Percentiles rank a stretch among this genome's conserved stretches.
Evolutionary conservation across 1,140 invertebrate genomes (phyloP).

Genomic region (Argopecten irradians): DNA sequence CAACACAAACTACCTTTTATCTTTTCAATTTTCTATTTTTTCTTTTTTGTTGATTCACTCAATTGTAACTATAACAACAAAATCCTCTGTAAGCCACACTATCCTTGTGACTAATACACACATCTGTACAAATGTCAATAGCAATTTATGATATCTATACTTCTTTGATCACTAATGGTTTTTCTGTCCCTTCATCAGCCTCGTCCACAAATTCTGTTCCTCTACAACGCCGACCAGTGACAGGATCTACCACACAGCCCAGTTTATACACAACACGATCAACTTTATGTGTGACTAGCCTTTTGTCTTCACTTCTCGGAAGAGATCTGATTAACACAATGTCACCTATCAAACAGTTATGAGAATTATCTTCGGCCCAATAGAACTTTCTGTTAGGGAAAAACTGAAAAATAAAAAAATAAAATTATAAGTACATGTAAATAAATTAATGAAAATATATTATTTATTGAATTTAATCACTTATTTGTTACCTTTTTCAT

Average conservation of each 20-base stretch:
- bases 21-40: too few relatives aligned
- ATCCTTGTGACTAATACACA: too few relatives aligned
- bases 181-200: slow-evolving; percentile 35
- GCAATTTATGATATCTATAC: too few relatives aligned
- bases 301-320: slow-evolving; percentile 36
- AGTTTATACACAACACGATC: slow-evolving; percentile 58
- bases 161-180: slow-evolving; percentile 28
- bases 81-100: too few relatives aligned
- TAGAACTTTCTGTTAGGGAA: slow-evolving; percentile 58
- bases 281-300: slow-evolving; percentile 53
- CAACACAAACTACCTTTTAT: too few relatives aligned
- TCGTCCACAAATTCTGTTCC: slow-evolving; percentile 60
- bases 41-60: too few relatives aligned
- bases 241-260: slow-evolving; percentile 60
- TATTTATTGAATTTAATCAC: neutral
- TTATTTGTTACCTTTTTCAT: too few relatives aligned
- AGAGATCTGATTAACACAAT: slow-evolving; percentile 61
- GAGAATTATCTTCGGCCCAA: slow-evolving; percentile 58
- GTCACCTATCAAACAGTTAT: slow-evolving; percentile 58
- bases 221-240: slow-evolving; percentile 60
- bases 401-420: slow-evolving; percentile 59
- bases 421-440: neutral
- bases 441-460: neutral
- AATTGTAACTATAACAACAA: too few relatives aligned
- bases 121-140: too few relatives aligned